phyloP scores from a whole-genome alignment of 2,888 invertebrate species.

The Clunio marinus region DNA sequence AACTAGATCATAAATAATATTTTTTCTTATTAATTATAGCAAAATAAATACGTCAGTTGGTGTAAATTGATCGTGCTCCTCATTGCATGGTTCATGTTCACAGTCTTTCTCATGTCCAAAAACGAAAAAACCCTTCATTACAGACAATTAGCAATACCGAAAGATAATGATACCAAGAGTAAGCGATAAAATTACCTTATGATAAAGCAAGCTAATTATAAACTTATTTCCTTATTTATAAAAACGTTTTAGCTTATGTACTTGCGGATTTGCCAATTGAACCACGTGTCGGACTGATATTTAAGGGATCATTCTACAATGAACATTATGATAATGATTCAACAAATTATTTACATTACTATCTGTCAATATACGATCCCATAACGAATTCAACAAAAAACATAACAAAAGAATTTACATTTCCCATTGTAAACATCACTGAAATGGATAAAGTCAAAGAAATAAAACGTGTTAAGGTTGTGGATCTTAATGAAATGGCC shows the following conservation, averaged over 20 bases:
- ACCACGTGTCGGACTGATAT: slow-evolving; percentile 53
- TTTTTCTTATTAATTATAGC: slow-evolving; percentile 41
- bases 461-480: slow-evolving; percentile 50
- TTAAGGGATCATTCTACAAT: slow-evolving; percentile 61
- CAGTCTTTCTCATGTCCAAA: slow-evolving; percentile 63
- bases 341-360: slow-evolving; percentile 51
- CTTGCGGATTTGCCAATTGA: slow-evolving; percentile 45
- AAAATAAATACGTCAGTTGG: slow-evolving; percentile 48
- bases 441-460: slow-evolving; percentile 51
- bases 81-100: slow-evolving; percentile 64
- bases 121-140: slow-evolving; percentile 60
- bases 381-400: slow-evolving; percentile 41
- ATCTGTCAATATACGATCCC: slow-evolving; percentile 51
- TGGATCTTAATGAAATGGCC: slow-evolving; percentile 42
- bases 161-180: slow-evolving; percentile 53
- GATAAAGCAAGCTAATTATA: background rate
- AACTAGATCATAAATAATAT: background rate
- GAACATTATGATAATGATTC: slow-evolving; percentile 55
- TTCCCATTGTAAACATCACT: slow-evolving; percentile 48
- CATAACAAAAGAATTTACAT: slow-evolving; percentile 44
- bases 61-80: slow-evolving; percentile 56
- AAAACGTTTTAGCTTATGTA: slow-evolving; percentile 40
- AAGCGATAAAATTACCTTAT: slow-evolving; percentile 14
- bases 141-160: slow-evolving; percentile 61
- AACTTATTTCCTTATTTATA: background rate